Evolutionary conservation across 2,797 vertebrate genomes (phyloP), one percentile per base, ranked within the genome.

Genomic region (Xiphorhynchus erythropygius): DNA sequence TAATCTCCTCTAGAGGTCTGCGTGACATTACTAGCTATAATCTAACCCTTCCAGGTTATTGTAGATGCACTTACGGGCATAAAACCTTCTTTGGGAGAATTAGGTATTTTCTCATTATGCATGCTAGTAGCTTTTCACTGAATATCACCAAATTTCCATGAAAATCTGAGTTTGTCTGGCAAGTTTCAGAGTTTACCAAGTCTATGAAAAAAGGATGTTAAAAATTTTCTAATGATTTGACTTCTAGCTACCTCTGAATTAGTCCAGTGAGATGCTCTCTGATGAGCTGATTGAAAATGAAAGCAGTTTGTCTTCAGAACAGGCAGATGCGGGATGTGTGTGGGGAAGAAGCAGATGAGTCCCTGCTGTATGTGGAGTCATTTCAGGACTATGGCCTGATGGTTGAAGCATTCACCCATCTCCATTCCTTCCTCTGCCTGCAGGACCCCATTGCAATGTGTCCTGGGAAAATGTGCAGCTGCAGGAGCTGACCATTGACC

Each of bases 81-180:
- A 98, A 98, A 97, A 98, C 97, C 96, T 97, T 97, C 97, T 98
- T 97, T 97, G 91, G 79, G 81, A 97, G 98, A 98, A 98, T 98
- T 98, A 98, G 97, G 97, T 98, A 96, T 97, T 98, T 97, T 94
- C 95, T 97, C 96, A 97, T 98, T 97, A 98, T 97, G 97, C 97
- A 94, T 68, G 28, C 94, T 77, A 93, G 95, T 91, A 96, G 96
- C 97, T 98, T 98, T 98, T 98, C 97, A 94, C 81, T 88, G 89
- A 97, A 96, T 67, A 96, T 97, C 91, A 95, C 78, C 89, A 90
- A 87, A 94, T 90, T 97, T 98, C 98, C 96, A 84, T 94, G 97
- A 98, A 98, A 98, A 98, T 98, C 98, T 97, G 96, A 97, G 55
- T 93, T 91, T 73, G 75, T 55, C 57, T 33, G 69, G 25, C 42